Evolutionary conservation across 1,140 invertebrate species (phyloP).

Genomic region (Chironomus striatipennis): DNA sequence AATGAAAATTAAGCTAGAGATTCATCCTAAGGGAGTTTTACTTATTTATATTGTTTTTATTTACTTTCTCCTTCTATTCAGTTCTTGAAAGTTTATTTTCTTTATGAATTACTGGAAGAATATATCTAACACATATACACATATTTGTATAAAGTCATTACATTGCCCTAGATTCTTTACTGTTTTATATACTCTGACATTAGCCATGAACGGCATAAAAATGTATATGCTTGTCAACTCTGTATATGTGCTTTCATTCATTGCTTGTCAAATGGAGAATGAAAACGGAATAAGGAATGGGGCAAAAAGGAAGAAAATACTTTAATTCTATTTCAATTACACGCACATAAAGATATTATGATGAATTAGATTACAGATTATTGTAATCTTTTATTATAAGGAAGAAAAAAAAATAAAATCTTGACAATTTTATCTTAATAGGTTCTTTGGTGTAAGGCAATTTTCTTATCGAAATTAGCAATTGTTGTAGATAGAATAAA

Average conservation of each 20-base stretch:
- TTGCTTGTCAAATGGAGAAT: not conserved
- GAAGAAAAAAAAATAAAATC: no score
- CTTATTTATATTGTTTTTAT: not conserved
- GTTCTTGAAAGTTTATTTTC: not conserved
- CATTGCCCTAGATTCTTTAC: not conserved
- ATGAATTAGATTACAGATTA: no score
- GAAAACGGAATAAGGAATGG: no score
- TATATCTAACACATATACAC: not conserved
- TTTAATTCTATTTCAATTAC: no score
- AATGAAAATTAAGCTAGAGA: not conserved
- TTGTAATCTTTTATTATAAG: no score
- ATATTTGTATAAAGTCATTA: not conserved
- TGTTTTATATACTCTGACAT: not conserved
- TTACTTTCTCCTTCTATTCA: not conserved
- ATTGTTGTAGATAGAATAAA: no score
- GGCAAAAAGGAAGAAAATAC: no score
- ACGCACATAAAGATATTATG: no score
- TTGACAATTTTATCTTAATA: no score
- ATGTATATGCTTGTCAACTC: not conserved
- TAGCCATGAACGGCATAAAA: not conserved
- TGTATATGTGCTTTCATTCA: not conserved
- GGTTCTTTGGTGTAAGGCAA: no score
- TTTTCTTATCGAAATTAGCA: no score
- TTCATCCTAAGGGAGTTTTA: constrained; percentile 10
- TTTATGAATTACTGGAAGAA: not conserved